Evolutionary conservation across 2,797 vertebrate species (phyloP).

Genomic region (Smutsia temminckii): DNA sequence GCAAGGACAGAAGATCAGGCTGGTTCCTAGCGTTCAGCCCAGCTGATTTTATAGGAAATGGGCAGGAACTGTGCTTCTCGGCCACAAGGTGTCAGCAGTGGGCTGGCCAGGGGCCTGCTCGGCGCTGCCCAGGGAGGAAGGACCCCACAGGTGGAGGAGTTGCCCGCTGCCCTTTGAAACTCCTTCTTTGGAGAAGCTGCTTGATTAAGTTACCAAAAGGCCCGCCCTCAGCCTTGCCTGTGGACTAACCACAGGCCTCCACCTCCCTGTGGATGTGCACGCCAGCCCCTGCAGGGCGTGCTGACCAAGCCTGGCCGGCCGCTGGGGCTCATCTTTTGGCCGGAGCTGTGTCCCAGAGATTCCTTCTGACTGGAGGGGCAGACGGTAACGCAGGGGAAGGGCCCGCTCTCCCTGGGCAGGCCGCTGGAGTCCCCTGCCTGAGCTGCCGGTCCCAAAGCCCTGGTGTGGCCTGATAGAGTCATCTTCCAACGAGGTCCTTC

Average conservation of each 20-base stretch:
- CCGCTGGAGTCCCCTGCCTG: neutral
- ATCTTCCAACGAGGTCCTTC: slow-evolving; percentile 52
- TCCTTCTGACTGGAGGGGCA: neutral
- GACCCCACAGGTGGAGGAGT: neutral
- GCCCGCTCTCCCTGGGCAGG: neutral
- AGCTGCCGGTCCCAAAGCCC: neutral
- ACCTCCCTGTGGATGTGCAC: neutral
- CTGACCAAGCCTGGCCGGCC: too few relatives aligned
- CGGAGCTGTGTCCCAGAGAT: neutral
- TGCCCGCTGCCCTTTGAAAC: neutral
- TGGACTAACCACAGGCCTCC: neutral
- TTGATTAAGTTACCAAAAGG: neutral
- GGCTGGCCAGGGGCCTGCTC: slow-evolving; percentile 58
- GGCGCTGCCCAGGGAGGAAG: fast-evolving
- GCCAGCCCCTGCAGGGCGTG: fast-evolving
- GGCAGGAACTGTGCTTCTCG: neutral
- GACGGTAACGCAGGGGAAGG: neutral
- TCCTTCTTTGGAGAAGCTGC: neutral
- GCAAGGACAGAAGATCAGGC: neutral
- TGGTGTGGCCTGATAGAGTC: slow-evolving; percentile 35
- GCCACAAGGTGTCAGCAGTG: slow-evolving; percentile 83
- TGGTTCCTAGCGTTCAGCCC: neutral
- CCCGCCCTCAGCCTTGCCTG: neutral
- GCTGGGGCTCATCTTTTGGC: neutral
- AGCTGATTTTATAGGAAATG: neutral